phyloP scores from a whole-genome alignment of 2,797 vertebrate species.

The Phataginus tricuspis region DNA sequence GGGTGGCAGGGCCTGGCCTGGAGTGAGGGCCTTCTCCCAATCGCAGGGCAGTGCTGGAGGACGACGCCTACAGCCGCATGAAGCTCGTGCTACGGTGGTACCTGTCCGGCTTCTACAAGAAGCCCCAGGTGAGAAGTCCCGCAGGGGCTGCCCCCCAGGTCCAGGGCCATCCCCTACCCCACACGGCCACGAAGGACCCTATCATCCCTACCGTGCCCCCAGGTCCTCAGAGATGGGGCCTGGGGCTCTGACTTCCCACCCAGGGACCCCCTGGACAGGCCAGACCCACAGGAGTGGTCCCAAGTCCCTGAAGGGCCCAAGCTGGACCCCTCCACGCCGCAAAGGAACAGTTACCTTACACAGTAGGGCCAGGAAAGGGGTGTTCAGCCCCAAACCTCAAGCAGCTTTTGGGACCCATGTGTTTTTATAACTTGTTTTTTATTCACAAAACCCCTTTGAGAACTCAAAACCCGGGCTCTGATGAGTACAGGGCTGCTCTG shows the following conservation, averaged over 20 bases:
- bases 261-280: too few relatives aligned
- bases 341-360: not conserved
- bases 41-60: constrained; percentile 91
- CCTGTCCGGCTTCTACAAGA: constrained; percentile 98
- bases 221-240: not conserved
- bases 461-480: not conserved
- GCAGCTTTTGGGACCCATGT: too few relatives aligned
- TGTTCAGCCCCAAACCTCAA: not conserved
- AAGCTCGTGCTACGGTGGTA: constrained; percentile 98
- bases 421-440: not conserved
- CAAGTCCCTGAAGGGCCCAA: not conserved
- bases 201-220: fast-evolving
- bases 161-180: too few relatives aligned
- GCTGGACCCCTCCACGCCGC: not conserved
- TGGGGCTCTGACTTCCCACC: not conserved
- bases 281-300: too few relatives aligned
- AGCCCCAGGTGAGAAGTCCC: constrained; percentile 92
- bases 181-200: fast-evolving
- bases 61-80: constrained; percentile 93
- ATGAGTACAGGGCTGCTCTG: not conserved
- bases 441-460: not conserved
- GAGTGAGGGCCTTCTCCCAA: not conserved
- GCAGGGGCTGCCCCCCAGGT: too few relatives aligned
- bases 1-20: fast-evolving
- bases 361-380: not conserved